Conservation (phyloP, 1,140 invertebrate genomes). For the Chironomus tepperi region DNA sequence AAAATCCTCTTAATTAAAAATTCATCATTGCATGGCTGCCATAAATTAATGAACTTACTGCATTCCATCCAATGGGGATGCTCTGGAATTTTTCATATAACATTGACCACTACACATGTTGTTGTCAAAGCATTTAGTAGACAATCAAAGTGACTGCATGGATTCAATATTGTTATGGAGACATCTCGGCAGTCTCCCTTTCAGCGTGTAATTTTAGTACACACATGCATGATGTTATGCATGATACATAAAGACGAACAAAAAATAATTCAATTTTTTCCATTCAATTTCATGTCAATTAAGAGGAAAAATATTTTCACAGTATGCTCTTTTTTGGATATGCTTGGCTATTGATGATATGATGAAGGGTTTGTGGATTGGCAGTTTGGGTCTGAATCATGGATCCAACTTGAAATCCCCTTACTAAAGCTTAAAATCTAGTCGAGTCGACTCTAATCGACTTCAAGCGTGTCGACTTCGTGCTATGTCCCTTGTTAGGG, state of each 20-base stretch:
- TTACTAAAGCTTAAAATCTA: too few species aligned
- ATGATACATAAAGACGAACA: neutral
- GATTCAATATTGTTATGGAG: neutral
- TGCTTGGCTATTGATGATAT: too few species aligned
- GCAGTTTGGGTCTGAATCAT: too few species aligned
- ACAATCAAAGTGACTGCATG: neutral
- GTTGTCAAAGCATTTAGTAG: neutral
- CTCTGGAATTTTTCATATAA: neutral
- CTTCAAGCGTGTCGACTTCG: too few species aligned
- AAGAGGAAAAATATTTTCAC: neutral
- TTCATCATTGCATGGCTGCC: neutral
- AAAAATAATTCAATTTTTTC: slow-evolving; percentile 8
- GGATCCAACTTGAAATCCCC: too few species aligned
- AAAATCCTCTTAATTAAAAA: neutral
- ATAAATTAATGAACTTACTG: neutral
- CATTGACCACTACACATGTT: neutral
- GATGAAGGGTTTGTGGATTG: too few species aligned
- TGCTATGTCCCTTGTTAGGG: too few species aligned
- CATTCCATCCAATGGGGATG: neutral
- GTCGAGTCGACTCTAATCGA: too few species aligned
- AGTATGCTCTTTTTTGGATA: neutral
- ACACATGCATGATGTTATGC: neutral
- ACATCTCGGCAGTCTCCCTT: neutral
- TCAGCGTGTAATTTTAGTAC: neutral
- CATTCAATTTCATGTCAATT: slow-evolving; percentile 20